Evolutionary conservation across 2,797 vertebrate genomes (phyloP).

Genomic region (Sebastes nivosus): DNA sequence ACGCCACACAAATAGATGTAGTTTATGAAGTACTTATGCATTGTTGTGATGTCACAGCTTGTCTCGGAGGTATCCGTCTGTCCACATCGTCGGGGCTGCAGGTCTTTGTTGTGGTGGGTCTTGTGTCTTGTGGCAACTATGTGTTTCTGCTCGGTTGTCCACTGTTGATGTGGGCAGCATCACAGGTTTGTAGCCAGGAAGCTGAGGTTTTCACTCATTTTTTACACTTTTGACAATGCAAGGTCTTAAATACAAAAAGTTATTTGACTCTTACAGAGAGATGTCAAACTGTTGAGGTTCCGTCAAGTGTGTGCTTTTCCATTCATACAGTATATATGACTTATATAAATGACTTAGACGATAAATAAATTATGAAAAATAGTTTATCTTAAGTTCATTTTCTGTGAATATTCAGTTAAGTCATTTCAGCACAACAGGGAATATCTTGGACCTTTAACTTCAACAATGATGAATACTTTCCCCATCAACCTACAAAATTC

Average conservation of each 20-base stretch:
- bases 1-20: no score
- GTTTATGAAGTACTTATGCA: no score
- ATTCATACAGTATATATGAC: background rate
- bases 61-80: background rate
- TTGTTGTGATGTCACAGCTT: no score
- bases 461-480: background rate
- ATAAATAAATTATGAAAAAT: background rate
- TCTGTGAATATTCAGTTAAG: background rate
- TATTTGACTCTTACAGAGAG: background rate
- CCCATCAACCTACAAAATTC: background rate
- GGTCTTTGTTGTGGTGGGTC: conserved; percentile 75
- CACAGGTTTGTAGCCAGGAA: conserved; percentile 53
- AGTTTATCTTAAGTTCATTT: background rate
- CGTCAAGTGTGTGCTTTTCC: background rate
- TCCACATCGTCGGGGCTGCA: background rate
- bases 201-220: conserved; percentile 58
- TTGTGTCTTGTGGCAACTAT: conserved; percentile 42
- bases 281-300: background rate
- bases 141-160: conserved; percentile 50
- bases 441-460: background rate
- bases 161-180: conserved; percentile 64
- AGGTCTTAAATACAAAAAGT: background rate
- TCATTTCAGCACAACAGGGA: background rate
- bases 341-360: background rate
- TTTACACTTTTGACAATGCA: rapidly evolving